Base-by-base conservation (phyloP, 2,888 invertebrate genomes). In the Chrysotoxum bicinctum region DNA sequence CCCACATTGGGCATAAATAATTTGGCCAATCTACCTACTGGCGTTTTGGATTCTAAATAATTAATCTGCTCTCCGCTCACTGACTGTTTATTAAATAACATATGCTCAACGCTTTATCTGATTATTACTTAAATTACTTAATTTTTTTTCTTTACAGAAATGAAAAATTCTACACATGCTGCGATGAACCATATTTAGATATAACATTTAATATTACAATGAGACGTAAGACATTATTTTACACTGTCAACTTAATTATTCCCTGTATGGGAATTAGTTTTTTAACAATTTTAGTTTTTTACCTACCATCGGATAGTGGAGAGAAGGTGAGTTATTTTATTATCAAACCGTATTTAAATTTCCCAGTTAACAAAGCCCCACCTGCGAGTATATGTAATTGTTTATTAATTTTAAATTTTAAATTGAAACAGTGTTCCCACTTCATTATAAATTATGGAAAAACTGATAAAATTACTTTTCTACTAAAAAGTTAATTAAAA, bases 171-270 rank as follows among this genome's bases (percentile, higher is more conserved):
- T 97, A 98, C 94, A 98, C 98, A 88, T 99, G 99, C 94, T 99
- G 98, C 93, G 97, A 97, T 91, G 98, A 98, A 93, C 98, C 98
- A 82, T 99, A 97, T 93, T 94, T 97, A 92, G 99, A 97, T 92
- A 94, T 99, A 92, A 99, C 98, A 87, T 99, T 99, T 94, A 98
- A 99, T 94, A 98, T 99, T 90, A 98, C 98, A 88, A 97, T 98
- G 96, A 94, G 98, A 89, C 94, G 98, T 89, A 98, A 98, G 93
- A 98, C 98, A 70, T 94, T 99, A 89, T 98, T 98, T 94, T 98
- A 98, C 94, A 98, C 98, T 52, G 97, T 98, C 89, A 98, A 98
- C 93, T 95, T 98, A 90, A 98, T 98, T 92, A 97, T 98, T 91
- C 98, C 98, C 87, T 98, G 98, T 92, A 97, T 98, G 95, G 98